Base-by-base conservation (phyloP, 2,888 invertebrate species). In the Papilio demoleus region DNA sequence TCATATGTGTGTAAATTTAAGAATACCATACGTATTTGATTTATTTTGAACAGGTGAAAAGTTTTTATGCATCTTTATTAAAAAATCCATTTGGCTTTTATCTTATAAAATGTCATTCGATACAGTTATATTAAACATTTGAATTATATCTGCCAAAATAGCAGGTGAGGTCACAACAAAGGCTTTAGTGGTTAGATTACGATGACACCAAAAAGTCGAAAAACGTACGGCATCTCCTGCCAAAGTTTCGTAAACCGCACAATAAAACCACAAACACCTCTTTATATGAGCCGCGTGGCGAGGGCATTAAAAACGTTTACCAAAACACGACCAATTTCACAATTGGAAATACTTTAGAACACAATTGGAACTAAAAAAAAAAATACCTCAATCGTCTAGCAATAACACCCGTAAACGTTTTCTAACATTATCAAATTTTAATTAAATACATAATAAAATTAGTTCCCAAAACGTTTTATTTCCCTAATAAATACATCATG, bases 171-270 rank as follows among this genome's bases (percentile, higher is more conserved):
- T 70, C 70, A 75, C 75, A 81, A 89, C 86, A 88, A 86, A 82
- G 81, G 78, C 78, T 80, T 81, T 83, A 88, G 22, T 4, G 19
- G 22, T 47, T 85, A 87, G 86, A 87, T 85, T 81, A 81, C 78
- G 79, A 82, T 84, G 84, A 86, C 86, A 83, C 81, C 79, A 83
- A 82, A 85, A 79, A 78, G 78, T 76, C 75, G 77, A 81, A 81
- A 82, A 81, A 77, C 76, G 80, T 76, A 76, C 75, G 77, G 81
- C 75, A 79, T 82, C 76, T 84, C 81, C 82, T 82, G 79, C 79
- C 80, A 75, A 82, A 83, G 77, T 86, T 90, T 88, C 76, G 83
- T 84, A 79, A 85, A 91, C 89, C 90, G 79, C 89, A 87, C 71
- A 75, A 86, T 83, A 82, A 85, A 90, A 88, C 90, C 89, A 81